phyloP scores from a whole-genome alignment of 92 coral and sea anemone genomes.

The Zoanthus sociatus region DNA sequence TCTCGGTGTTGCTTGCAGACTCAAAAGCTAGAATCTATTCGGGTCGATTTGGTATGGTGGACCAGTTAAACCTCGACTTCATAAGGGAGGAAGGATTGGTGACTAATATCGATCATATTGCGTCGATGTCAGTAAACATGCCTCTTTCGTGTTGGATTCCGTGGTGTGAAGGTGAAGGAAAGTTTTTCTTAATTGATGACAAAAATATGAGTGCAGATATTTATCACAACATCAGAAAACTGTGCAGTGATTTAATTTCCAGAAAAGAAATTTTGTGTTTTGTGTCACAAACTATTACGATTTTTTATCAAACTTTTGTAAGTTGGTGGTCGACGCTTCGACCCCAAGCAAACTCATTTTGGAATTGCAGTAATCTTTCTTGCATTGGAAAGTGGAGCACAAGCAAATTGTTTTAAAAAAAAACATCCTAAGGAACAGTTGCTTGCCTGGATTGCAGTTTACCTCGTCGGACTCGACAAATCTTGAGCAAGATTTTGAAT shows the following conservation, averaged over 20 bases:
- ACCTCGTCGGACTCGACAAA: constrained; percentile 39
- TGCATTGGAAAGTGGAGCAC: no score
- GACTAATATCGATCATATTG: constrained; percentile 44
- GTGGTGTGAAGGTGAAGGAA: not conserved
- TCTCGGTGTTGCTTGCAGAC: no score
- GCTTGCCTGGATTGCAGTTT: constrained; percentile 32
- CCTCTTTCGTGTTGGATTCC: constrained; percentile 31
- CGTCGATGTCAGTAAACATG: constrained; percentile 24
- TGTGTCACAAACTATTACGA: constrained; percentile 20
- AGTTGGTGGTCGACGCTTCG: no score
- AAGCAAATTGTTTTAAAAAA: not conserved
- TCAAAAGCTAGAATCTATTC: no score
- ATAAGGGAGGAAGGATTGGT: constrained; percentile 30
- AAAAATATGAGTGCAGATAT: constrained; percentile 16
- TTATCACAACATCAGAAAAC: no score
- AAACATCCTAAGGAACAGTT: constrained; percentile 22
- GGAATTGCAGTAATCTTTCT: no score
- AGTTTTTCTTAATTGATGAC: constrained; percentile 32
- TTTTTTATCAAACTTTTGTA: constrained; percentile 1
- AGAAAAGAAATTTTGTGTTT: not conserved
- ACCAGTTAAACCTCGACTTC: constrained; percentile 7
- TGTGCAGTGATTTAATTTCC: no score
- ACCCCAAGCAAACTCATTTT: no score
- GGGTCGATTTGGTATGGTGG: no score
- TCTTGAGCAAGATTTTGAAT: constrained; percentile 48